A percentile compares a stretch with the other conserved stretches of the same genome.
These are phyloP conservation scores for Lampris incognitus DNA, from an alignment of 2,113 vertebrate species.

Conservation along the genomic window DNA sequence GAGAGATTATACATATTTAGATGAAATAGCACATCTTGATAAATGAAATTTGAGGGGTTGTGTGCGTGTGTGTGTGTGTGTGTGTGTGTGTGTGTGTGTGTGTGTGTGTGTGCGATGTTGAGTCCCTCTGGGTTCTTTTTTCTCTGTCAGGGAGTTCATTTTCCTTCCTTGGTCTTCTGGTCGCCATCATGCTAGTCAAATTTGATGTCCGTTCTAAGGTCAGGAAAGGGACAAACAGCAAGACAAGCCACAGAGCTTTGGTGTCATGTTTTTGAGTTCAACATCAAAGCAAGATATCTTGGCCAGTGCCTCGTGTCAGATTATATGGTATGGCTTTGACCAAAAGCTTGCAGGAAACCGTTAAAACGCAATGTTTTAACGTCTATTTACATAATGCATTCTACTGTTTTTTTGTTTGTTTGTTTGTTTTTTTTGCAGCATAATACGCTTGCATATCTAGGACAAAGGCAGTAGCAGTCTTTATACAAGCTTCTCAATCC, in stretches of 20 bases:
- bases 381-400: neutral
- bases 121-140: conserved; percentile 52
- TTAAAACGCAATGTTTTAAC: neutral
- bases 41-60: no score
- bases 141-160: conserved; percentile 18
- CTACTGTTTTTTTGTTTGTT: neutral
- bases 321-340: neutral
- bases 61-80: no score
- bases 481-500: neutral
- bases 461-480: neutral
- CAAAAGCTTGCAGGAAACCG: neutral
- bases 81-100: no score
- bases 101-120: neutral
- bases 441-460: neutral
- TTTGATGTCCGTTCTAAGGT: conserved; percentile 65
- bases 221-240: conserved; percentile 20
- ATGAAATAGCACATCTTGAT: neutral
- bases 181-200: conserved; percentile 44
- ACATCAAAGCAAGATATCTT: neutral
- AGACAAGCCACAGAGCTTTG: neutral
- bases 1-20: conserved; percentile 9
- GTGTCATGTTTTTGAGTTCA: conserved; percentile 11
- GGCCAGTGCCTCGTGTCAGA: neutral
- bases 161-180: conserved; percentile 35
- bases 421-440: neutral